A percentile compares a stretch with the other conserved stretches of the same genome.
Evolutionary conservation across 2,113 vertebrate species (phyloP).

Genomic region (Amazona vittata): DNA sequence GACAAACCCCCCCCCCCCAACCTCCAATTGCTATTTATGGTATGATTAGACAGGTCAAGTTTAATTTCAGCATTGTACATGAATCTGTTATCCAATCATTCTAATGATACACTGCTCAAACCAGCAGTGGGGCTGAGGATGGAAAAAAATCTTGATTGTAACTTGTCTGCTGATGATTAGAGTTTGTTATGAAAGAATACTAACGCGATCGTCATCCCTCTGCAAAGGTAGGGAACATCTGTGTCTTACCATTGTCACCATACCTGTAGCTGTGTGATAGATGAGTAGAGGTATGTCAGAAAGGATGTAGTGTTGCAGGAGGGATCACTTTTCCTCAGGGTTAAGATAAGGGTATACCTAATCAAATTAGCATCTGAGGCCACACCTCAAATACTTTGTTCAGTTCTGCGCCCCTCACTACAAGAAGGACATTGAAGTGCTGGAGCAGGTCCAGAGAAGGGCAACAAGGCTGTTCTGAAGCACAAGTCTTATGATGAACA

Average conservation of each 20-base stretch:
- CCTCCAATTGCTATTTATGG: background rate
- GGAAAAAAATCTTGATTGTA: slow-evolving; percentile 62
- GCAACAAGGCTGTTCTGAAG: background rate
- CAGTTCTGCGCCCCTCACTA: background rate
- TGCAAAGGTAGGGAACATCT: background rate
- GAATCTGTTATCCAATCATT: slow-evolving; percentile 56
- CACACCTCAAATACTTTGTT: background rate
- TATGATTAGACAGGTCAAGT: slow-evolving; percentile 35
- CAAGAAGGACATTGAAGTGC: background rate
- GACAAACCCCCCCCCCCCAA: background rate
- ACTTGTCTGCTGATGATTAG: slow-evolving; percentile 48
- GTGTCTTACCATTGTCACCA: background rate
- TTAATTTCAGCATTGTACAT: background rate
- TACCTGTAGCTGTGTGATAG: background rate
- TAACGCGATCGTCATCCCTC: background rate
- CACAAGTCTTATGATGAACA: background rate
- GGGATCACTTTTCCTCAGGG: background rate
- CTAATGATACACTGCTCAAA: slow-evolving; percentile 41
- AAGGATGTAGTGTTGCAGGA: background rate
- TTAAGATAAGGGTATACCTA: background rate
- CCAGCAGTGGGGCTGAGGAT: background rate
- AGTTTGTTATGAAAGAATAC: slow-evolving; percentile 24
- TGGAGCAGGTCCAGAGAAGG: background rate
- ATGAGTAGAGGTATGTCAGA: background rate
- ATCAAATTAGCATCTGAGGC: background rate